Percentiles rank a stretch among this genome's conserved stretches.
Conservation (phyloP, 2,888 invertebrate species). For the Pegoplata infirma region DNA sequence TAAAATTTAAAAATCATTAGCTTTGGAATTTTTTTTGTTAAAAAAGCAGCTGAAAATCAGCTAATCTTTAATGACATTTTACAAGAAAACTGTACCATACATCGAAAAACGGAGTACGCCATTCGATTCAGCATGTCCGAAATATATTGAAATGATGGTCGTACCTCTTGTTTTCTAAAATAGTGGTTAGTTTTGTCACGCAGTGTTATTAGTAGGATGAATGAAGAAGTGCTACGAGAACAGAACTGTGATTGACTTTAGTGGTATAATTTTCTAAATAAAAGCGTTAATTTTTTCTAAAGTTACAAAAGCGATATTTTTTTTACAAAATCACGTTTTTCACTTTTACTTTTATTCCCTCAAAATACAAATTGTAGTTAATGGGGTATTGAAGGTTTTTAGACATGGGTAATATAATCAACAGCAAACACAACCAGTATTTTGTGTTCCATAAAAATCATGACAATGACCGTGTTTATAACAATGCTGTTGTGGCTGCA, state of each 20-base stretch:
- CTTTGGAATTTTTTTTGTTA: too few species aligned
- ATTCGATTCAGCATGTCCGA: too few species aligned
- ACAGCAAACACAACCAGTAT: neutral
- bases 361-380: conserved; percentile 38
- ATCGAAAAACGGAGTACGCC: too few species aligned
- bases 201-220: too few species aligned
- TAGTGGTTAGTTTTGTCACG: too few species aligned
- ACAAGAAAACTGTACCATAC: too few species aligned
- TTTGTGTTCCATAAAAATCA: conserved; percentile 37
- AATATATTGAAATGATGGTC: too few species aligned
- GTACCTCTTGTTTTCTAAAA: too few species aligned
- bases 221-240: conserved; percentile 26
- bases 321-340: conserved; percentile 1
- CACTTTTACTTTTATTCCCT: conserved; percentile 42
- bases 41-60: too few species aligned
- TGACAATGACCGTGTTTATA: conserved; percentile 17
- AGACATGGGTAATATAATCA: neutral
- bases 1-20: too few species aligned
- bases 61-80: too few species aligned
- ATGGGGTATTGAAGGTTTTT: conserved; percentile 33
- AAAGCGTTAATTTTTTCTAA: neutral
- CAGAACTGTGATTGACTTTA: conserved; percentile 10
- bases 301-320: too few species aligned
- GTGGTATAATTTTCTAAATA: conserved; percentile 25
- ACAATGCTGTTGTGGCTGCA: conserved; percentile 4